Base-by-base conservation (phyloP, 2,888 invertebrate species). In the Campaea margaritaria region DNA sequence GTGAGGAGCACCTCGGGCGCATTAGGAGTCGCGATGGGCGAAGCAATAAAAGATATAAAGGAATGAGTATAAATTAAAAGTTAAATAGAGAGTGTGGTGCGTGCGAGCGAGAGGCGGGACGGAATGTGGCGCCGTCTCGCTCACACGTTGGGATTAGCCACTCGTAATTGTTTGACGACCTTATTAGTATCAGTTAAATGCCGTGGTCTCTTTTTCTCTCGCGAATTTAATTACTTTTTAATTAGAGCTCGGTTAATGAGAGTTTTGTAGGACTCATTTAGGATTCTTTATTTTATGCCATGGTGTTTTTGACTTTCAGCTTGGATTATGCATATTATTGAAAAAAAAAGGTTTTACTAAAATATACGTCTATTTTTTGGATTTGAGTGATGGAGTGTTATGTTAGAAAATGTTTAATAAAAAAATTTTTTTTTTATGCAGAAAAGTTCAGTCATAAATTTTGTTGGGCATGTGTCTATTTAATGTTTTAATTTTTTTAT, bases 41-140 rank as follows among this genome's bases (percentile, higher is more conserved):
- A 91, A 90, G 91, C 92, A 92, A 92, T 92, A 92, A 92, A 92
- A 92, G 91, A 91, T 92, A 92, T 92, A 92, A 92, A 92, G 92
- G 91, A 91, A 92, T 92, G 91, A 92, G 91, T 91, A 92, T 92
- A 92, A 92, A 92, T 92, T 91, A 92, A 92, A 91, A 92, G 91
- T 92, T 92, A 92, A 92, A 92, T 91, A 92, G 91, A 89, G 89
- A 89, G 79, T 72, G 80, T 73, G 70, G 80, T 70, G 80, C 64
- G 86, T 61, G 76, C 57, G 81, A 85, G 80, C 58, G 85, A 78
- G 83, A 83, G 70, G 66, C 43, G 16, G 39, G 36, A 48, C 58
- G 52, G 31, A 51, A 65, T 55, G 51, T 68, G 51, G 56, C 62
- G 62, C 70, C 61, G 52, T 74, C 74, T 74, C 81, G 67, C 76